Conservation (phyloP, 2,888 invertebrate species). For the Tortricodes alternella region DNA sequence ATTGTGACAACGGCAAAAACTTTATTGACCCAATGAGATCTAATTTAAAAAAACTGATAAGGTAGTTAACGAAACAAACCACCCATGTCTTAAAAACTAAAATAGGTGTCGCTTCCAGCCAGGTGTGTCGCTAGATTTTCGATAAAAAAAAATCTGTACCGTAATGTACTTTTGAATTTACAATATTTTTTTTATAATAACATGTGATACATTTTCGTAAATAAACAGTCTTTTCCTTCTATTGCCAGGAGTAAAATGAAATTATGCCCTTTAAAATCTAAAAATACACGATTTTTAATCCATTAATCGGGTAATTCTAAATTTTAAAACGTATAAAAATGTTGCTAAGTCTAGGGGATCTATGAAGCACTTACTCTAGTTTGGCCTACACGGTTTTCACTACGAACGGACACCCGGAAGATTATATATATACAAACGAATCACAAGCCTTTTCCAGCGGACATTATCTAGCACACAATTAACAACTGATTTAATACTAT, state of each 20-base stretch:
- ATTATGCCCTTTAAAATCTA: background rate
- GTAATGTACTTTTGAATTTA: constrained; percentile 43
- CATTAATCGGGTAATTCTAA: too few species aligned
- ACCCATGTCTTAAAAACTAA: constrained; percentile 39
- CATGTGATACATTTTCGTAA: constrained; percentile 42
- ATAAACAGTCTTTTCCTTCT: constrained; percentile 32
- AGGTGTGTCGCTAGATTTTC: constrained; percentile 32
- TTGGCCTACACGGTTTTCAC: constrained; percentile 45
- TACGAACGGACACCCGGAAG: constrained; percentile 11
- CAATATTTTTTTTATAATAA: constrained; percentile 29
- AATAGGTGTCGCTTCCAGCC: constrained; percentile 28
- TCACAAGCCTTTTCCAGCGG: constrained; percentile 16
- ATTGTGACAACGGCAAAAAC: too few species aligned
- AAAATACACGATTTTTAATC: too few species aligned
- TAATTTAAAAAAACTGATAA: too few species aligned
- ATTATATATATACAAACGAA: background rate
- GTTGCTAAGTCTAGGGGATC: constrained; percentile 15
- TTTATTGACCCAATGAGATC: too few species aligned
- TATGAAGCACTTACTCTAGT: constrained; percentile 54
- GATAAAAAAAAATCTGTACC: constrained; percentile 39
- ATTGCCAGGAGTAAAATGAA: constrained; percentile 41
- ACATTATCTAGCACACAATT: background rate
- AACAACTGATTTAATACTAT: too few species aligned
- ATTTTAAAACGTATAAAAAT: background rate
- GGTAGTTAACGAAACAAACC: background rate